Evolutionary conservation across 2,888 invertebrate species (phyloP).

Genomic region (Cerceris ruficornis): DNA sequence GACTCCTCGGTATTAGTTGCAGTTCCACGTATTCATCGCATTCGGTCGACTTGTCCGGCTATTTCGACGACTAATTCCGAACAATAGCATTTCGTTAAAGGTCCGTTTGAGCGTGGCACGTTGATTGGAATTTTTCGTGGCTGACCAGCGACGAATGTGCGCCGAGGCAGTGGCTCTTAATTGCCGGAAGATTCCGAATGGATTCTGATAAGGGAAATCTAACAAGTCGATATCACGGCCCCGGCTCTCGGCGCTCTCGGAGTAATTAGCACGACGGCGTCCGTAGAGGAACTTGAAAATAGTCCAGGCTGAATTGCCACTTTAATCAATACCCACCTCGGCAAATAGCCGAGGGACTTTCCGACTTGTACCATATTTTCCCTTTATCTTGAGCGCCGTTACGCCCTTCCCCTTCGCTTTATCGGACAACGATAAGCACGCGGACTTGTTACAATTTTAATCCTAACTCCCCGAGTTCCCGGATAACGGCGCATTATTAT

Average conservation of each 20-base stretch:
- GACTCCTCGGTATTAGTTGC: too few relatives aligned
- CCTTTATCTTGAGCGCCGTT: constrained; percentile 48
- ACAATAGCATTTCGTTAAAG: constrained; percentile 13
- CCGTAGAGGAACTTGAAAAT: constrained; percentile 61
- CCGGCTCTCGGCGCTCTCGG: constrained; percentile 25
- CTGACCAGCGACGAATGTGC: constrained; percentile 2
- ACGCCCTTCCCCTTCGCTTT: constrained; percentile 32
- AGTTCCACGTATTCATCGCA: background rate
- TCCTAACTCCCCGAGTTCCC: constrained; percentile 41
- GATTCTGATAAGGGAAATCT: constrained; percentile 58
- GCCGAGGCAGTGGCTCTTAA: constrained; percentile 21
- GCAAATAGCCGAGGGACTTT: constrained; percentile 65
- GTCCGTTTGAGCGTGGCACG: background rate
- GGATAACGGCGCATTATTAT: constrained; percentile 14
- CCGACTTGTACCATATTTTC: constrained; percentile 59
- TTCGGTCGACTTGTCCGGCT: background rate
- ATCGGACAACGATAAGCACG: constrained; percentile 53
- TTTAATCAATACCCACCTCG: constrained; percentile 60
- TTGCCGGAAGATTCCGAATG: constrained; percentile 52
- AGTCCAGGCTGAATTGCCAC: constrained; percentile 57
- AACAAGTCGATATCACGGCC: constrained; percentile 50
- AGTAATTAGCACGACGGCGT: constrained; percentile 60
- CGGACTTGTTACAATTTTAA: constrained; percentile 53
- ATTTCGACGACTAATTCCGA: background rate
- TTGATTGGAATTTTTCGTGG: constrained; percentile 15